Conservation (phyloP, 2,113 vertebrate species). For the Caretta caretta region DNA sequence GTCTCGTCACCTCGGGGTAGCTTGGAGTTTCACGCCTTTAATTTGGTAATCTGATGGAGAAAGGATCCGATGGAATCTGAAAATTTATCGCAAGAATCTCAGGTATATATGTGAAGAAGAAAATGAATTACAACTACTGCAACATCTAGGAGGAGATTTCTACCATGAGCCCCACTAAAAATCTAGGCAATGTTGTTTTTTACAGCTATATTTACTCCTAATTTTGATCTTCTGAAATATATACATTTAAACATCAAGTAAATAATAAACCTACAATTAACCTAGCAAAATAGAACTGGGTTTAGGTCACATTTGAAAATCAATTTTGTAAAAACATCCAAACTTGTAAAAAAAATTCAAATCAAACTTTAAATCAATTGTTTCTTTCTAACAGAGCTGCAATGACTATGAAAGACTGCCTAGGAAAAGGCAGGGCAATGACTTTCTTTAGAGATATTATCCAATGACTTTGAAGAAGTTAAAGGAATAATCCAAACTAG, state of each 20-base stretch:
- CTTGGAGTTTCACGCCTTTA: background rate
- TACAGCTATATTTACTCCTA: background rate
- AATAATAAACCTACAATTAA: background rate
- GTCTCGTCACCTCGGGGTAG: background rate
- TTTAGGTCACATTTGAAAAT: background rate
- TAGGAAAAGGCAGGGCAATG: background rate
- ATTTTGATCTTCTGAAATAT: background rate
- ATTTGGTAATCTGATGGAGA: background rate
- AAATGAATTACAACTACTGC: background rate
- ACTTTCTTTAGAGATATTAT: background rate
- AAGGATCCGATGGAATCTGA: background rate
- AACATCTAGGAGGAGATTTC: background rate
- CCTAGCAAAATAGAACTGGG: background rate
- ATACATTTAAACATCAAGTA: background rate
- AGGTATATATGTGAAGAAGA: background rate
- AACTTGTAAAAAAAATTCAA: background rate
- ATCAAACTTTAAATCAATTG: background rate
- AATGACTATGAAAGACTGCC: background rate
- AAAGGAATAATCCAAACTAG: background rate
- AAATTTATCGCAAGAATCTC: background rate
- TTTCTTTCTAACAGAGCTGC: background rate
- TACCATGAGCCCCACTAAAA: background rate
- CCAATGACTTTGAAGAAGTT: background rate
- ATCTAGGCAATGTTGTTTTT: background rate
- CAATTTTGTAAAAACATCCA: background rate